Evolutionary conservation across 2,113 vertebrate genomes (phyloP).

Genomic region (Oreocharis arfaki): DNA sequence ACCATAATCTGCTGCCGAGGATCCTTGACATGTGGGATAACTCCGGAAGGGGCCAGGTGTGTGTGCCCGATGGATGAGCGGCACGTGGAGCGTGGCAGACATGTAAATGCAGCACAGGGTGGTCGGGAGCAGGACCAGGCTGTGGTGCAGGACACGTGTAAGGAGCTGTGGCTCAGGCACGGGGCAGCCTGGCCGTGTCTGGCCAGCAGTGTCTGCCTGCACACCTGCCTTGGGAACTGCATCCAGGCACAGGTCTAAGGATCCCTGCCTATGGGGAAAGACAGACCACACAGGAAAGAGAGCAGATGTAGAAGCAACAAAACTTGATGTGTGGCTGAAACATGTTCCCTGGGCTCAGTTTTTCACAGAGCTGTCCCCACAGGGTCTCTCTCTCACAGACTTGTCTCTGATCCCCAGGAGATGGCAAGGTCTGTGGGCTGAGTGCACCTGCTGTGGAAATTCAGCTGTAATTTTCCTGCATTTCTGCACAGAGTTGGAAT

Average conservation of each 20-base stretch:
- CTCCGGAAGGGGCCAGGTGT: not conserved
- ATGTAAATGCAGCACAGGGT: not conserved
- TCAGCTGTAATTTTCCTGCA: not conserved
- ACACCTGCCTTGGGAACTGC: not conserved
- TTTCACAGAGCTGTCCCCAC: not conserved
- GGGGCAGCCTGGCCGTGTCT: rapidly evolving
- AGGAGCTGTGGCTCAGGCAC: not conserved
- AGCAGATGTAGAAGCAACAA: not conserved
- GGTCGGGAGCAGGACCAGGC: not conserved
- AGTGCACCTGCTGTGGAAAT: not conserved
- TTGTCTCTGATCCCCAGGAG: not conserved
- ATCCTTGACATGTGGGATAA: not conserved
- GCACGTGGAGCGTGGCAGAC: rapidly evolving
- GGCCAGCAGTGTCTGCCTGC: not conserved
- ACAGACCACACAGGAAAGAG: not conserved
- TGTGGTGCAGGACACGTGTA: rapidly evolving
- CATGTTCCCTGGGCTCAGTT: not conserved
- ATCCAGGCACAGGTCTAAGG: not conserved
- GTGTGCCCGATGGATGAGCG: rapidly evolving
- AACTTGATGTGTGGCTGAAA: not conserved
- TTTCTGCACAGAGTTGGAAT: not conserved
- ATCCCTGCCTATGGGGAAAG: not conserved
- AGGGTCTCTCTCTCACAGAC: not conserved
- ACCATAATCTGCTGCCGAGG: not conserved
- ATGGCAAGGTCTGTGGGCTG: not conserved